Percentiles rank a stretch among this genome's conserved stretches.
Conservation (phyloP, 2,888 invertebrate species). For the Tiliacea aurago region DNA sequence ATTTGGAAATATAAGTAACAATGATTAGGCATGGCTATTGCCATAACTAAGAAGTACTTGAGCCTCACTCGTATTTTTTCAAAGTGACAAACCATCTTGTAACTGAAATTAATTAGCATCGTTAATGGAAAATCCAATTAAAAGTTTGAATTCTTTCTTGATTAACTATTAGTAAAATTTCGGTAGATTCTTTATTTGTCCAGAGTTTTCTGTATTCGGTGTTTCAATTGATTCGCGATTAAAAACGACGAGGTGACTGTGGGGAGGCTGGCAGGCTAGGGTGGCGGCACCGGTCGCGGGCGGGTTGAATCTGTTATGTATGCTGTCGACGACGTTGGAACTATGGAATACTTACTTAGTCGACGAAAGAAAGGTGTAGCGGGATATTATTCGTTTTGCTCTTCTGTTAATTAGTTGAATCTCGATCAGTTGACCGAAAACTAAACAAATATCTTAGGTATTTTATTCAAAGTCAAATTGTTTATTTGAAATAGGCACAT, state of each 20-base stretch:
- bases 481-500: no score
- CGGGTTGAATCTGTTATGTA: background rate
- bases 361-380: background rate
- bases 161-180: constrained; percentile 40
- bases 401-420: background rate
- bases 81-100: background rate
- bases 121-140: constrained; percentile 55
- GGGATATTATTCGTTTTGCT: background rate
- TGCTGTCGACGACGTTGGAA: background rate
- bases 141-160: constrained; percentile 55
- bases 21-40: no score
- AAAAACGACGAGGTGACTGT: constrained; percentile 1
- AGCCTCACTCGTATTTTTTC: background rate
- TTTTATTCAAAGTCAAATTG: no score
- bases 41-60: background rate
- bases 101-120: constrained; percentile 20
- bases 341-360: background rate
- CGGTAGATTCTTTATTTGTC: constrained; percentile 30
- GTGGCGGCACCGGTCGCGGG: background rate
- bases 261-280: background rate
- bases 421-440: no score
- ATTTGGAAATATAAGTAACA: no score
- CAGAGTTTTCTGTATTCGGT: constrained; percentile 8
- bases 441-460: background rate
- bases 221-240: constrained; percentile 21